A percentile compares a stretch with the other conserved stretches of the same genome.
phyloP scores from a whole-genome alignment of 1,140 invertebrate species.

The Camponotus pennsylvanicus region DNA sequence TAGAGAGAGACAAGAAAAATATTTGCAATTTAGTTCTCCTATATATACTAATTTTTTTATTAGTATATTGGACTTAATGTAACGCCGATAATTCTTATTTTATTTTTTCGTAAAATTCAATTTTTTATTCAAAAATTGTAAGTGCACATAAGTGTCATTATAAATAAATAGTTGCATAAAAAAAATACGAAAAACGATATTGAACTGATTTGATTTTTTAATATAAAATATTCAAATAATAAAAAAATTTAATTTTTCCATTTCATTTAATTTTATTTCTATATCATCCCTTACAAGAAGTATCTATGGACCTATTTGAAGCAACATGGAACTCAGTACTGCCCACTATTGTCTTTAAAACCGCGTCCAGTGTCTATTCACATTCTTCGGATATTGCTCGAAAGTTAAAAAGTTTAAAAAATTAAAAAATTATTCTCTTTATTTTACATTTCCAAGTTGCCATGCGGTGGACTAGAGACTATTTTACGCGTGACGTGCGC shows the following conservation, averaged over 20 bases:
- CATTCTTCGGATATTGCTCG: background rate
- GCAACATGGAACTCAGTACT: background rate
- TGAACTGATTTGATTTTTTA: background rate
- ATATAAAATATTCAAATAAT: background rate
- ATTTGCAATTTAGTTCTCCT: no score
- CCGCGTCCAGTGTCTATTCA: conserved; percentile 27
- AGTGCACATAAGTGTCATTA: background rate
- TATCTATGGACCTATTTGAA: background rate
- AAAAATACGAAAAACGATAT: background rate
- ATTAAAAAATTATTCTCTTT: conserved; percentile 47
- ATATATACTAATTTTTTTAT: no score
- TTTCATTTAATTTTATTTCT: background rate
- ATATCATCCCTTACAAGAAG: background rate
- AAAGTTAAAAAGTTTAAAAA: conserved; percentile 24
- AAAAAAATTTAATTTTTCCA: background rate
- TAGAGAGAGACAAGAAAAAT: no score
- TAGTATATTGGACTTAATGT: background rate
- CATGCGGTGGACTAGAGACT: conserved; percentile 1
- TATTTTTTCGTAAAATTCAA: background rate
- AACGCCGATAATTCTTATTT: background rate
- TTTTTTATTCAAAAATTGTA: conserved; percentile 17
- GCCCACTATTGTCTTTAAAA: background rate
- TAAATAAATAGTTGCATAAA: conserved; percentile 21
- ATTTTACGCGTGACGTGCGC: conserved; percentile 20
- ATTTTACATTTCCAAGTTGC: conserved; percentile 15